Evolutionary conservation across 2,888 invertebrate species (phyloP).

Genomic region (Torymus tubicola): DNA sequence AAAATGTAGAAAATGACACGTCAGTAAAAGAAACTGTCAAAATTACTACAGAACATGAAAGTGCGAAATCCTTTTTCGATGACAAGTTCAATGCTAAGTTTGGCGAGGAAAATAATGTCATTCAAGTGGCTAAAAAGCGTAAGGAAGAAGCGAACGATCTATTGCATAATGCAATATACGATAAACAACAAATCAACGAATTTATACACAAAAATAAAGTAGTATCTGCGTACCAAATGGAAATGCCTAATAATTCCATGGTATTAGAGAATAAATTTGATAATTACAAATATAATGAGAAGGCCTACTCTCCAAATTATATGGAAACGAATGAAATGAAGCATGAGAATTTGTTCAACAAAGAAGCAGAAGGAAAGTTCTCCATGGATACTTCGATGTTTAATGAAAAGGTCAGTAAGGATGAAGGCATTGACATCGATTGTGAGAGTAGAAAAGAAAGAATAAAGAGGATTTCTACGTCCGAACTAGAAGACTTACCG

Average conservation of each 20-base stretch:
- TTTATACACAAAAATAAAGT: slow-evolving; percentile 37
- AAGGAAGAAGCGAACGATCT: slow-evolving; percentile 49
- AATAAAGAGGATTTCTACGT: slow-evolving; percentile 15
- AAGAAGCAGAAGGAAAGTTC: slow-evolving; percentile 22
- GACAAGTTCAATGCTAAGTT: slow-evolving; percentile 30
- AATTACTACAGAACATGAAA: neutral
- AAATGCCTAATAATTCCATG: slow-evolving; percentile 48
- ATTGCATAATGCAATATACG: slow-evolving; percentile 31
- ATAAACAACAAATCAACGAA: slow-evolving; percentile 49
- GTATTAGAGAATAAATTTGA: slow-evolving; percentile 43
- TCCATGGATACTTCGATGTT: neutral
- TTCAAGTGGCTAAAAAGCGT: slow-evolving; percentile 44
- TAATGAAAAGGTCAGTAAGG: slow-evolving; percentile 38
- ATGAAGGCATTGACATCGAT: neutral
- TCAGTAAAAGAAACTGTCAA: slow-evolving; percentile 21
- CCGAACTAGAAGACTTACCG: slow-evolving; percentile 34
- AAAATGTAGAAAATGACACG: slow-evolving; percentile 13
- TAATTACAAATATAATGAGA: slow-evolving; percentile 40
- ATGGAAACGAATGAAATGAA: slow-evolving; percentile 40
- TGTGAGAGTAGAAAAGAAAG: slow-evolving; percentile 28
- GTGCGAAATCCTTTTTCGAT: slow-evolving; percentile 12
- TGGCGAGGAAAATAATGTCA: slow-evolving; percentile 7
- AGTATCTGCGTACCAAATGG: slow-evolving; percentile 49
- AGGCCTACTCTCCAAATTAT: slow-evolving; percentile 12
- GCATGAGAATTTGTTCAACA: neutral